Evolutionary conservation across 1,140 invertebrate species (phyloP), one percentile per base, ranked within the genome.

Genomic region (Phocides pigmalion): DNA sequence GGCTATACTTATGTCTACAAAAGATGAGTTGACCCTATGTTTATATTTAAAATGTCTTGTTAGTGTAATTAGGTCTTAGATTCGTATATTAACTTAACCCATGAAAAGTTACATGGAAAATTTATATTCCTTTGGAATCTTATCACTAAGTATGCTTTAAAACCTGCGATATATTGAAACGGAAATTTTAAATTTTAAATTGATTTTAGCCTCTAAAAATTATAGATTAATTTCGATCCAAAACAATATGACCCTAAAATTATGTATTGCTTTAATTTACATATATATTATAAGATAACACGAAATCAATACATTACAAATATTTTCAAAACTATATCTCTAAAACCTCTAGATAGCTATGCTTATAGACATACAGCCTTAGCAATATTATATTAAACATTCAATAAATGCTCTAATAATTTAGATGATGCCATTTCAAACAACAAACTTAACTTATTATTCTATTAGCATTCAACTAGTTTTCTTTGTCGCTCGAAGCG

Each of bases 401-500:
- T 56, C 39, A 56, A 58, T 58, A 58, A 58, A 58, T 46, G 39
- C 66, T 78, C 70, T 65, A 75, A 78, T 78, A 79, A 73, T 76
- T 80, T 80, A 74, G 64, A 67, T 63, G 46, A 15, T 56, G 64
- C 64, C 22, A 22, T 47, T 39, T 44, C 6, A 22, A 65, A 50
- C 35, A 62, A 59, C 25, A 51, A 51, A 59, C 14, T 54, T 54
- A 61, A 61, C 28, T 62, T 61, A 59, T 51, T 16, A 19, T 51
- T 61, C 19, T 61, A 54, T 9, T 44, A 66, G 42, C 39, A 39
- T 62, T 68, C 39, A 58, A 14, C 70, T 89, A 90, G 61, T 90
- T 90, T 74, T 90, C 87, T 78, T 90, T 90, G 67, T 90, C 87
- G 54, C 87, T 87, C 16, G 84, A 81, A 11, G 81, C 73, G 1